phyloP scores from a whole-genome alignment of 2,888 invertebrate genomes.

The Amphipoea lucens region DNA sequence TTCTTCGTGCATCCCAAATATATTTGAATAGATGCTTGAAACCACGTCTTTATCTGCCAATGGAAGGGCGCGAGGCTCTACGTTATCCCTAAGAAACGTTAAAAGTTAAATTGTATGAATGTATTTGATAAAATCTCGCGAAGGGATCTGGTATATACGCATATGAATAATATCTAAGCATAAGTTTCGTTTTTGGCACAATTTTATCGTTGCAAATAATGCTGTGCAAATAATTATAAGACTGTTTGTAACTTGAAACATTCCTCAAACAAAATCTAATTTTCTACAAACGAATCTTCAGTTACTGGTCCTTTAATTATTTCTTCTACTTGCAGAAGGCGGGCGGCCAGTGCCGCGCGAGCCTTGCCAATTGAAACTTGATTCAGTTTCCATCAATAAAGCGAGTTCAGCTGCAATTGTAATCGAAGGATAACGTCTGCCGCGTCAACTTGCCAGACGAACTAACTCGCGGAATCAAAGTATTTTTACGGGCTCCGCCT shows the following conservation, averaged over 20 bases:
- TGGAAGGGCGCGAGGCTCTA: neutral
- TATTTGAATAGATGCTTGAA: neutral
- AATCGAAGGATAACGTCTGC: neutral
- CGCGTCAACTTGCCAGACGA: neutral
- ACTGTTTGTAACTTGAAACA: neutral
- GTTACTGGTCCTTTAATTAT: neutral
- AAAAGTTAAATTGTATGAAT: neutral
- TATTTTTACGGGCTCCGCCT: neutral
- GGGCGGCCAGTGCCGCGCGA: neutral
- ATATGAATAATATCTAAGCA: neutral
- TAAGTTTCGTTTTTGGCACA: no score
- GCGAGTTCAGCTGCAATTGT: conserved; percentile 1
- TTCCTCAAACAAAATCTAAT: neutral
- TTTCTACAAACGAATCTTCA: neutral
- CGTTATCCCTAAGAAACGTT: neutral
- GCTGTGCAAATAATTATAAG: neutral
- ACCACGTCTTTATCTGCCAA: neutral
- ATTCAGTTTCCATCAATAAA: neutral
- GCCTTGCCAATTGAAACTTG: neutral
- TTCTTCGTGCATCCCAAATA: neutral
- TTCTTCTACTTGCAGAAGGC: neutral
- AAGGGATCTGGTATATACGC: no score
- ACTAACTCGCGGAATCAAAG: no score
- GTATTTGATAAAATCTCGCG: neutral
- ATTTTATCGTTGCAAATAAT: neutral